These are phyloP conservation scores for Pocillopora grandis DNA, from an alignment of 92 coral and sea anemone genomes.

Conservation along the genomic window DNA sequence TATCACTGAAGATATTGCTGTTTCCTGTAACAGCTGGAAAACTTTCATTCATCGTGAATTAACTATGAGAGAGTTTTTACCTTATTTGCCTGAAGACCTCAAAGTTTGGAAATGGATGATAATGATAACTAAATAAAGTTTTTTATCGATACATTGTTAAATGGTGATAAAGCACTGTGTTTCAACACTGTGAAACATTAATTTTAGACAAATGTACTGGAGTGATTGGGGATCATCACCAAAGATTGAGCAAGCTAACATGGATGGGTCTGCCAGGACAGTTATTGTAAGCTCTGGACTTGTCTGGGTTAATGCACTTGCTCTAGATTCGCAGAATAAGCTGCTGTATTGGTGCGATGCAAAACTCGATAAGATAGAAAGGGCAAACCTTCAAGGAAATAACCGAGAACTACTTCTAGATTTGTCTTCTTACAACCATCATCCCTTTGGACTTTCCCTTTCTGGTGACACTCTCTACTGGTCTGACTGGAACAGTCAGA, in stretches of 20 bases:
- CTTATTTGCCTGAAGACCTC: too few species aligned
- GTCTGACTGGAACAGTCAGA: constrained; percentile 36
- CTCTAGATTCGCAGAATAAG: constrained; percentile 47
- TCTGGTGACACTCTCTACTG: constrained; percentile 41
- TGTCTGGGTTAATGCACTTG: constrained; percentile 76
- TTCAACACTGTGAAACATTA: not conserved
- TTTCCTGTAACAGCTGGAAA: too few species aligned
- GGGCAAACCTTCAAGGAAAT: constrained; percentile 49
- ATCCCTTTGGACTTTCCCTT: constrained; percentile 12
- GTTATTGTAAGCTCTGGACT: constrained; percentile 54
- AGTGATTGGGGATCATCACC: constrained; percentile 75
- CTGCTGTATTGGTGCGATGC: constrained; percentile 74
- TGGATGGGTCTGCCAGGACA: constrained; percentile 64
- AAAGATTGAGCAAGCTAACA: constrained; percentile 68
- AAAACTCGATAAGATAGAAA: constrained; percentile 29
- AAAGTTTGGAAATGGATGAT: too few species aligned
- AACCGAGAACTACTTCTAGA: constrained; percentile 35
- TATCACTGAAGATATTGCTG: too few species aligned
- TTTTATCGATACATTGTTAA: too few species aligned
- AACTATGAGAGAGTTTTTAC: too few species aligned
- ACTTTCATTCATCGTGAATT: too few species aligned
- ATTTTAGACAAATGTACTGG: constrained; percentile 63
- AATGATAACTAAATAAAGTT: too few species aligned
- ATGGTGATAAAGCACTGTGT: too few species aligned
- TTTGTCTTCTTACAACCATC: not conserved